Conservation (phyloP, 2,113 vertebrate genomes). For the Pagrus major region DNA sequence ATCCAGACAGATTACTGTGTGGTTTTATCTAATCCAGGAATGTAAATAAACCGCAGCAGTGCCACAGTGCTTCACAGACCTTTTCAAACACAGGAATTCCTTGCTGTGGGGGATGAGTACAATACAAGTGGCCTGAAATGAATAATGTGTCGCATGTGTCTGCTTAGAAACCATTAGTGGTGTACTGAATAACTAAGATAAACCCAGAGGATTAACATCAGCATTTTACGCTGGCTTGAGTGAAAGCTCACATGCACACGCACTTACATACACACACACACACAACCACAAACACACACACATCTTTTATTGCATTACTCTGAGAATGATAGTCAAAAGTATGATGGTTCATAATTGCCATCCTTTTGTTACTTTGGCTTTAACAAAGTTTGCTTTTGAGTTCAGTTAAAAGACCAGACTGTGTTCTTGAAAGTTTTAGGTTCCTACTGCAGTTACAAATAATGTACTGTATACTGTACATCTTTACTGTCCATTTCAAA, state of each 20-base stretch:
- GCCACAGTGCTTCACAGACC: slow-evolving; percentile 54
- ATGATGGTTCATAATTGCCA: not conserved
- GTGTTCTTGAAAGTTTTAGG: not conserved
- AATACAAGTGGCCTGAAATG: slow-evolving; percentile 53
- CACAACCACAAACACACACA: slow-evolving; percentile 1
- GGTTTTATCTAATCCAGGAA: slow-evolving; percentile 76
- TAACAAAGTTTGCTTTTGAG: not conserved
- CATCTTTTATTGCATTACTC: not conserved
- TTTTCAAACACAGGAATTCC: slow-evolving; percentile 75
- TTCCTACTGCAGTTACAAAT: not conserved
- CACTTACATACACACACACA: not conserved
- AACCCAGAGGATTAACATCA: slow-evolving; percentile 47
- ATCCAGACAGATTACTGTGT: slow-evolving; percentile 74
- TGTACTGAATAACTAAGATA: slow-evolving; percentile 30
- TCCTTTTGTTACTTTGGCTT: not conserved
- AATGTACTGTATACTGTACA: not conserved
- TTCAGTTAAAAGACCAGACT: not conserved
- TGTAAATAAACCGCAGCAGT: slow-evolving; percentile 74
- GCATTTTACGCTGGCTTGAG: not conserved
- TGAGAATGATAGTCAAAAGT: not conserved
- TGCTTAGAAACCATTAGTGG: slow-evolving; percentile 64
- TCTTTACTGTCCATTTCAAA: not conserved
- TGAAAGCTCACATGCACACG: not conserved
- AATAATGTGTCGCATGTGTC: slow-evolving; percentile 55
- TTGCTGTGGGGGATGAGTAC: slow-evolving; percentile 37